Evolutionary conservation across 2,888 invertebrate species (phyloP).

Genomic region (Alloplasta piceator): DNA sequence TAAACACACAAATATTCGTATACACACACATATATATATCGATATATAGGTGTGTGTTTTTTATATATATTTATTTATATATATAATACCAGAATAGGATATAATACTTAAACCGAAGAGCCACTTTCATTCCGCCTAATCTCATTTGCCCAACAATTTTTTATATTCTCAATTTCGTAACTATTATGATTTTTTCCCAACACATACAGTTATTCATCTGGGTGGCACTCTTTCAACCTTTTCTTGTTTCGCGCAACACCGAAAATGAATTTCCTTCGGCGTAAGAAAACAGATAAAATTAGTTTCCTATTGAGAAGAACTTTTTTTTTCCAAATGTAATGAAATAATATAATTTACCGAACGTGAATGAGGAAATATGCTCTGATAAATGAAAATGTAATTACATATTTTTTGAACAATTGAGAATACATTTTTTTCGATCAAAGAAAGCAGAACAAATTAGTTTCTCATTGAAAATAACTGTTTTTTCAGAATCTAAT

Average conservation of each 20-base stretch:
- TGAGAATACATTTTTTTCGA: not conserved
- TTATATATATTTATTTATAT: conserved; percentile 64
- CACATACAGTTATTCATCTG: conserved; percentile 23
- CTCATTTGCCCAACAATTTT: conserved; percentile 74
- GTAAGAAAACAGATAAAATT: not conserved
- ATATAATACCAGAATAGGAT: conserved; percentile 68
- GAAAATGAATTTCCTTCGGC: not conserved
- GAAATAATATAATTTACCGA: too few species aligned
- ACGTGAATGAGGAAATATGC: too few species aligned
- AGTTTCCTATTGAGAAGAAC: too few species aligned
- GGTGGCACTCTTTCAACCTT: not conserved
- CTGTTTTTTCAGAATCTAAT: too few species aligned
- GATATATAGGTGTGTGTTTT: conserved; percentile 56
- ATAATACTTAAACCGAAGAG: conserved; percentile 74
- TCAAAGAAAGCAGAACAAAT: too few species aligned
- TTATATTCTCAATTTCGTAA: conserved; percentile 73
- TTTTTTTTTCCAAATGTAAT: too few species aligned
- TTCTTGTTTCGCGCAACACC: too few species aligned
- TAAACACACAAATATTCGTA: conserved; percentile 64
- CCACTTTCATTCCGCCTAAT: conserved; percentile 67
- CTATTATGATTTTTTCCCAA: conserved; percentile 64
- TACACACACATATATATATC: conserved; percentile 46
- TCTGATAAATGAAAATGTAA: too few species aligned
- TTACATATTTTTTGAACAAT: too few species aligned
- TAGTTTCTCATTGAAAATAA: too few species aligned